Conservation (phyloP, 2,797 vertebrate species). For the Mormyrops attenuatus region DNA sequence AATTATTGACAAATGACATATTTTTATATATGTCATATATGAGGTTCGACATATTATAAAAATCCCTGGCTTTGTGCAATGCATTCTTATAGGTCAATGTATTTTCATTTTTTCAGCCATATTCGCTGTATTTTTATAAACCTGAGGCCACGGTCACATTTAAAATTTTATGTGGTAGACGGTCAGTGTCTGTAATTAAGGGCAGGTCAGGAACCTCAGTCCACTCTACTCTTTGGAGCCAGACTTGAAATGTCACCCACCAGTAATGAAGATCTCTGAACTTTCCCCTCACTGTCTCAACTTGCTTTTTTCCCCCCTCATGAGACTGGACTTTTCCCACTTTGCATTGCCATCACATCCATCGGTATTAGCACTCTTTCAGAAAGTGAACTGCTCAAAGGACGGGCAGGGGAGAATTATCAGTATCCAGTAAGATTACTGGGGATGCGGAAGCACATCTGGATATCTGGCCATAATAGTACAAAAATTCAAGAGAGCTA, state of each 20-base stretch:
- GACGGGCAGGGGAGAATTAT: not conserved
- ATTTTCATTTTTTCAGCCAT: not conserved
- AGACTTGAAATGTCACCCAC: conserved; percentile 49
- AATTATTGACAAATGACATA: not conserved
- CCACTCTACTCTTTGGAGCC: conserved; percentile 28
- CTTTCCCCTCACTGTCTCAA: conserved; percentile 36
- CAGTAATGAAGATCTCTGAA: conserved; percentile 41
- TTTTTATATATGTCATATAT: not conserved
- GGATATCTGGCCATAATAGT: not conserved
- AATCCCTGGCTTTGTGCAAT: not conserved
- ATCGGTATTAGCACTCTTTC: not conserved
- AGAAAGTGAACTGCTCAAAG: not conserved
- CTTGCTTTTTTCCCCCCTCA: conserved; percentile 29
- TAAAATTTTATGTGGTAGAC: conserved; percentile 45
- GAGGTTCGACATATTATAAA: not conserved
- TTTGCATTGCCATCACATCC: not conserved
- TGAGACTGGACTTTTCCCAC: not conserved
- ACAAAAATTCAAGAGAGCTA: not conserved
- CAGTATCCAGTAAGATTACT: not conserved
- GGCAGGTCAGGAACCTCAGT: conserved; percentile 45
- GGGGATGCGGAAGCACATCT: not conserved
- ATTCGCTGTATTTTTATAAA: conserved; percentile 25
- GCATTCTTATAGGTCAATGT: conserved; percentile 19
- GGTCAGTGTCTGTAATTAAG: conserved; percentile 45
- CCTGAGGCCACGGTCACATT: conserved; percentile 22